Evolutionary conservation across 2,797 vertebrate genomes (phyloP), one percentile per base, ranked within the genome.

Genomic region (Fistularia tabacaria): DNA sequence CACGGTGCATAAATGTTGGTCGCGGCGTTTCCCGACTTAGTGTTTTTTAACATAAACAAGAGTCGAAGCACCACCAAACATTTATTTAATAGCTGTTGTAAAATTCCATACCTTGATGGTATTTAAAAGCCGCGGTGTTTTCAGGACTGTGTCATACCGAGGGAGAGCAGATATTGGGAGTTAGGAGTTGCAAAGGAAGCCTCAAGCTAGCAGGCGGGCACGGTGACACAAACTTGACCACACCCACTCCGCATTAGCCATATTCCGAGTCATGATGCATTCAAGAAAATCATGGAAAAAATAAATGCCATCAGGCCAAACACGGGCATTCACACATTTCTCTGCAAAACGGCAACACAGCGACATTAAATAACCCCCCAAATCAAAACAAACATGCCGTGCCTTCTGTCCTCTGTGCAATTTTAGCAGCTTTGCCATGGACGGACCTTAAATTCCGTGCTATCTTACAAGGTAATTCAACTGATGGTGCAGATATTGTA

Each of bases 181-280:
- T 8, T 10, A 7, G 43, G 0, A 25, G 2, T 1, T 14, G n/a
- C 10, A n/a, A 9, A 6, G 46, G 36, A 39, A 41, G 14, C 1
- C 38, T 10, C 44, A 1, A 62, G 72, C 77, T 78, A 76, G 40
- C 53, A 60, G 38, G 51, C 4, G 61, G n/a, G 7, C 3, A 7
- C 12, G 12, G 43, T 72, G 66, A 59, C 69, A 45, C 49, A 25
- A 44, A 8, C 3, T 14, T 62, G 40, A 38, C 66, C 68, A 73
- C 83, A 38, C 83, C 83, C 68, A 79, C 71, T 36, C 4, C 3
- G 6, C 6, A 0, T 39, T 42, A 45, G 56, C 62, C 57, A 54
- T 60, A 58, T 71, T 65, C 53, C 12, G 47, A 68, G 9, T n/a
- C 38, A 0, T 47, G 79, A 0, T 60, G 39, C 51, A 36, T 80